phyloP scores from a whole-genome alignment of 1,140 invertebrate genomes.

The Drosophila ironensis region DNA sequence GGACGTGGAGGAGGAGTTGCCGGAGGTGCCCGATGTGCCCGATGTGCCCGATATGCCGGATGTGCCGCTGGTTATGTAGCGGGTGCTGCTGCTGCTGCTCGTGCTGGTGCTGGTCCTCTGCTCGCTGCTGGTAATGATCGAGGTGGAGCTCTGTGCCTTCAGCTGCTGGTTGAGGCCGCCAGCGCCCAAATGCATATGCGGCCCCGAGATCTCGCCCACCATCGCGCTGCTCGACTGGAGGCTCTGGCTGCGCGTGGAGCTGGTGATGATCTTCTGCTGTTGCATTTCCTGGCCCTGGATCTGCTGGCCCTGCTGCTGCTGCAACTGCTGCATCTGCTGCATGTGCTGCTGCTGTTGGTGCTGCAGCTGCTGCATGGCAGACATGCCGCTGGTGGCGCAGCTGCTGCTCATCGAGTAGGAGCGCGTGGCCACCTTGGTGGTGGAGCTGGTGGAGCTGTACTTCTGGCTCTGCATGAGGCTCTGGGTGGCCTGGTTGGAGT shows the following conservation, averaged over 20 bases:
- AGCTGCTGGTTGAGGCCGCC: conserved; percentile 62
- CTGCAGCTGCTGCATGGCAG: conserved; percentile 2
- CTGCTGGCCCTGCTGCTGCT: conserved; percentile 1
- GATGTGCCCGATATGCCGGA: neutral
- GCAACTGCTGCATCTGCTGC: conserved; percentile 21
- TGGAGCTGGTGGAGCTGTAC: conserved; percentile 43
- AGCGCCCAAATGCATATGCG: conserved; percentile 13
- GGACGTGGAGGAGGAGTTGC: conserved; percentile 3
- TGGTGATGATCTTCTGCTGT: conserved; percentile 69
- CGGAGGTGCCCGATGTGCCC: neutral
- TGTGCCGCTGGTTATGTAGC: conserved; percentile 49
- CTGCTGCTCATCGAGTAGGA: conserved; percentile 70
- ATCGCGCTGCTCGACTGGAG: conserved; percentile 76
- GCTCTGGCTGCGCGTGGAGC: conserved; percentile 74
- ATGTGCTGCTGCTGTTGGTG: conserved; percentile 20
- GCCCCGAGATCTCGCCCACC: conserved; percentile 39
- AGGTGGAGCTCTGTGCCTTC: conserved; percentile 78
- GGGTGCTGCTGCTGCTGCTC: conserved; percentile 47
- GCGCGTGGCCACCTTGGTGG: conserved; percentile 67
- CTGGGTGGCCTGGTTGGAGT: neutral
- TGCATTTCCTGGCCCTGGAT: conserved; percentile 5
- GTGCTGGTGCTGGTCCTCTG: conserved; percentile 59
- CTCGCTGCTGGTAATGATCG: conserved; percentile 74
- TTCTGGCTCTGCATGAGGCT: conserved; percentile 21
- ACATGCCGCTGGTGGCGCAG: conserved; percentile 21